These are phyloP conservation scores for Ectobius pallidus DNA, from an alignment of 2,888 invertebrate species.

Conservation along the genomic window DNA sequence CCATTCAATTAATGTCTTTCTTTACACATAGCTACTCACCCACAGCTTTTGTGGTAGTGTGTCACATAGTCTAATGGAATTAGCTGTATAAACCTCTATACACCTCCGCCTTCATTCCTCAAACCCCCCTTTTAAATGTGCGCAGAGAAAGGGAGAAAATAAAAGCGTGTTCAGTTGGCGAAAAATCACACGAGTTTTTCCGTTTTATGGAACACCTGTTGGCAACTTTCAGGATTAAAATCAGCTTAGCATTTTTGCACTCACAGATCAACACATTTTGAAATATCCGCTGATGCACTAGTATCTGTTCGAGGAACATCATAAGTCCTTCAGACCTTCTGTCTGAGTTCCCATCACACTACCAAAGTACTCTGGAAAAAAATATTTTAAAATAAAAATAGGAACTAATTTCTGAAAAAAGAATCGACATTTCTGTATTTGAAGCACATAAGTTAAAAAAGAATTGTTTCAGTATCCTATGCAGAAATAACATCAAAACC, in stretches of 20 bases:
- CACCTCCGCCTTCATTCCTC: background rate
- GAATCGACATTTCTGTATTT: too few relatives aligned
- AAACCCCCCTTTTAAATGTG: background rate
- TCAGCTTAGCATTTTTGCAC: background rate
- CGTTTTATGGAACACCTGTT: slow-evolving; percentile 26
- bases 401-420: too few relatives aligned
- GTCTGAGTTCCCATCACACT: too few relatives aligned
- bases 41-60: background rate
- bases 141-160: background rate
- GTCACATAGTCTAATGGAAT: slow-evolving; percentile 18
- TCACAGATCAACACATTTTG: background rate
- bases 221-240: background rate
- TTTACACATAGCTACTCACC: too few relatives aligned
- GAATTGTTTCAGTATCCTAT: too few relatives aligned
- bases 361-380: too few relatives aligned
- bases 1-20: slow-evolving; percentile 16
- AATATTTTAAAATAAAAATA: too few relatives aligned
- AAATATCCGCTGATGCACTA: too few relatives aligned
- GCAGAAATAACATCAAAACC: too few relatives aligned
- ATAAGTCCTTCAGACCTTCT: too few relatives aligned
- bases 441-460: too few relatives aligned
- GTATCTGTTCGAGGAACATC: too few relatives aligned
- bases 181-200: slow-evolving; percentile 15
- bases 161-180: background rate
- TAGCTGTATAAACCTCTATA: slow-evolving; percentile 26